Evolutionary conservation across 2,888 invertebrate species (phyloP).

Genomic region (Allacma fusca): DNA sequence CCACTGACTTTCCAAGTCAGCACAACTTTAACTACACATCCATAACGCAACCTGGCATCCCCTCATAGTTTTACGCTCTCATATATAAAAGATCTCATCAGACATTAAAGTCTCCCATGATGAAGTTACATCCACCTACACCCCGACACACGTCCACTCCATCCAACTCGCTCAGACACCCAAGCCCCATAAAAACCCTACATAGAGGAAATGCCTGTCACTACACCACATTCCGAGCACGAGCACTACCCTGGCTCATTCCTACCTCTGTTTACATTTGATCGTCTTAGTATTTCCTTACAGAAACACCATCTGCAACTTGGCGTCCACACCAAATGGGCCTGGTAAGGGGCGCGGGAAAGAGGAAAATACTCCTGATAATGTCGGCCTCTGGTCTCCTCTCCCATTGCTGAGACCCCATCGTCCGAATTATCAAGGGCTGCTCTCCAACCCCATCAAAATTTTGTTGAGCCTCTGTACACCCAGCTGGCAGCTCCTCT

Average conservation of each 20-base stretch:
- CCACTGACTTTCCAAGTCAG: too few species aligned
- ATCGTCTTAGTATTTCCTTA: not conserved
- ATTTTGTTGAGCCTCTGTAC: not conserved
- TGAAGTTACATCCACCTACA: too few species aligned
- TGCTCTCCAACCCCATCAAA: not conserved
- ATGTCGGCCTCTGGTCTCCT: not conserved
- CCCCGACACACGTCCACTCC: too few species aligned
- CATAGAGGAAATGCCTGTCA: too few species aligned
- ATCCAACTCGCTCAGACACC: too few species aligned
- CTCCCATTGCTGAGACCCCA: not conserved
- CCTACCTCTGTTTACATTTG: not conserved
- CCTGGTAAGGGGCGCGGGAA: not conserved
- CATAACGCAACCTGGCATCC: too few species aligned
- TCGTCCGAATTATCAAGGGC: slow-evolving; percentile 1
- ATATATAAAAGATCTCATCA: too few species aligned
- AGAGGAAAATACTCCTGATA: not conserved
- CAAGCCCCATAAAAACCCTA: too few species aligned
- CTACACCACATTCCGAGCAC: not conserved
- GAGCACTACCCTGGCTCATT: not conserved
- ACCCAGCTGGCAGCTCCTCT: too few species aligned
- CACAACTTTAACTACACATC: too few species aligned
- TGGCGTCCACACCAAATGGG: not conserved
- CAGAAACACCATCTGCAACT: slow-evolving; percentile 5
- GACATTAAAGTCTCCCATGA: too few species aligned
- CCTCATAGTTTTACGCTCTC: too few species aligned